These are phyloP conservation scores for Trogon surrucura DNA, from an alignment of 2,113 vertebrate genomes.

Conservation along the genomic window DNA sequence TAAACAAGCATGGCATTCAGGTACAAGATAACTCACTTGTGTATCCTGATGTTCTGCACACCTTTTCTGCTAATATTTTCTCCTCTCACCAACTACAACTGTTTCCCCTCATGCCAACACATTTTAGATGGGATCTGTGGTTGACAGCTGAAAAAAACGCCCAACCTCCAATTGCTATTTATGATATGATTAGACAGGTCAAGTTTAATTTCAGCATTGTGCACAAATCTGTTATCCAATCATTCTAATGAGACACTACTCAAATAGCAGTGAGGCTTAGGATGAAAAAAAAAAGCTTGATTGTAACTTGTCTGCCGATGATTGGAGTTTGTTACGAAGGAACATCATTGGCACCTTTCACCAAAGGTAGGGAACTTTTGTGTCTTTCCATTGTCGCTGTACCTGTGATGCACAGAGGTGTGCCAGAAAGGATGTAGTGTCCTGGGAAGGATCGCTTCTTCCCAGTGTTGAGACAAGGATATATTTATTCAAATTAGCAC, in stretches of 20 bases:
- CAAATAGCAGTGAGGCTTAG: constrained; percentile 12
- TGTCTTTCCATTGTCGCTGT: background rate
- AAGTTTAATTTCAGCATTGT: constrained; percentile 23
- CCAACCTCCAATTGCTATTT: background rate
- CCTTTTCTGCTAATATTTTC: background rate
- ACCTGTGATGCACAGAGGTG: background rate
- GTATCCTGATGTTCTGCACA: background rate
- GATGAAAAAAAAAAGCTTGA: constrained; percentile 55
- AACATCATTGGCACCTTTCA: background rate
- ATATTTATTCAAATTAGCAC: background rate
- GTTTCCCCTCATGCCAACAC: background rate
- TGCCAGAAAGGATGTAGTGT: background rate
- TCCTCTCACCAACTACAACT: background rate
- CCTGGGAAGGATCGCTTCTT: background rate
- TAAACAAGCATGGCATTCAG: background rate
- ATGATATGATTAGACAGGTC: constrained; percentile 11
- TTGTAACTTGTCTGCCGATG: constrained; percentile 51
- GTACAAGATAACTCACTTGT: background rate
- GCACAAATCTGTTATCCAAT: constrained; percentile 46
- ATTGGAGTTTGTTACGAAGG: constrained; percentile 44
- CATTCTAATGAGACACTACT: constrained; percentile 49
- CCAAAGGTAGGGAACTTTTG: background rate
- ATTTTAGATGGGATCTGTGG: background rate
- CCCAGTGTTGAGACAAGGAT: background rate
- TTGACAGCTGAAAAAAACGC: background rate